Evolutionary conservation across 35 echinoderm and acorn worm species (phyloP).

Genomic region (Heliocidaris tuberculata): DNA sequence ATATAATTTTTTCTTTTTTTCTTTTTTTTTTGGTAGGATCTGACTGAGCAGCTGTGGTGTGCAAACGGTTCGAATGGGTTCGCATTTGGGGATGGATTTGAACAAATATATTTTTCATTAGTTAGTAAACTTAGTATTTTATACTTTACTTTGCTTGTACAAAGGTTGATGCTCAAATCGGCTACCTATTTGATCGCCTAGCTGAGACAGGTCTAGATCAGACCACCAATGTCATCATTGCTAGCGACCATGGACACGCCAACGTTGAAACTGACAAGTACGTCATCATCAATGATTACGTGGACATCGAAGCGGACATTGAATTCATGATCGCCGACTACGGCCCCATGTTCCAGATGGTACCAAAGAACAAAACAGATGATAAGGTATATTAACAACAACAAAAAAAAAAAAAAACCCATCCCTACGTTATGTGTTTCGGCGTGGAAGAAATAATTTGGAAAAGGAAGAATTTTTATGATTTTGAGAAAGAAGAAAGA

Average conservation of each 20-base stretch:
- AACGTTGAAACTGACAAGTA: constrained; percentile 58
- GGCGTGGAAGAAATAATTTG: background rate
- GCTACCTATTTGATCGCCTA: constrained; percentile 62
- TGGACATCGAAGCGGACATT: constrained; percentile 66
- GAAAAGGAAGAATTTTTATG: no score
- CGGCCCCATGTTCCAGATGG: constrained; percentile 61
- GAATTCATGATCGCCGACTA: constrained; percentile 71
- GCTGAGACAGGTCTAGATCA: constrained; percentile 58
- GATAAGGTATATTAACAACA: constrained; percentile 61
- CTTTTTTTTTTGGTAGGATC: background rate
- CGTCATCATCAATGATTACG: constrained; percentile 67
- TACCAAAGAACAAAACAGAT: constrained; percentile 54
- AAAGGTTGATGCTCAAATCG: constrained; percentile 50
- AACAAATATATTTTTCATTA: no score
- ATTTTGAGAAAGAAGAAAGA: no score
- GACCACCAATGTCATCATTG: constrained; percentile 69
- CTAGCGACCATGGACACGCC: constrained; percentile 81
- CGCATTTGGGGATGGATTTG: no score
- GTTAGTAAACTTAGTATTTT: no score
- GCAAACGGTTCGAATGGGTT: no score
- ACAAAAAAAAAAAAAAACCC: no score
- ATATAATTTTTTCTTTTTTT: background rate
- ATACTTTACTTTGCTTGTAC: background rate
- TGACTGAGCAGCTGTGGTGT: no score
- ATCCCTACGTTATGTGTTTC: background rate